These are phyloP conservation scores for Cybosia mesomella DNA, from an alignment of 2,888 invertebrate species.

Conservation along the genomic window DNA sequence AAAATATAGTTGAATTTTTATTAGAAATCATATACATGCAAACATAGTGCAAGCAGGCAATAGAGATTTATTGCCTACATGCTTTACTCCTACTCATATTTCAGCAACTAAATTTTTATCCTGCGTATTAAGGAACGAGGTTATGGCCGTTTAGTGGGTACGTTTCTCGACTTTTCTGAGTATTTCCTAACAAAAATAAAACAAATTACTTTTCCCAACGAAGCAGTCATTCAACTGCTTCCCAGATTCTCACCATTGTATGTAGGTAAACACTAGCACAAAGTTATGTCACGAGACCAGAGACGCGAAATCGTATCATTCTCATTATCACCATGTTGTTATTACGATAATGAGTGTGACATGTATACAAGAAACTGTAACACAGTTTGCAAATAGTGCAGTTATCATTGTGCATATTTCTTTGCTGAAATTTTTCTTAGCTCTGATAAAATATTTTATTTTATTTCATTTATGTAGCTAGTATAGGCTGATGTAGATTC, in stretches of 20 bases:
- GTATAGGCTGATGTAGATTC: too few relatives aligned
- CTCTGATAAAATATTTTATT: background rate
- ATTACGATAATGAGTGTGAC: background rate
- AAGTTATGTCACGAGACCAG: background rate
- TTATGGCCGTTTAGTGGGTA: too few relatives aligned
- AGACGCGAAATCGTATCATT: background rate
- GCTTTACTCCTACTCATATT: background rate
- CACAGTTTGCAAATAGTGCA: constrained; percentile 1
- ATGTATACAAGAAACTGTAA: background rate
- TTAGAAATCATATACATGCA: background rate
- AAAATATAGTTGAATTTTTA: background rate
- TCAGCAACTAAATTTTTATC: background rate
- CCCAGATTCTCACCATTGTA: background rate
- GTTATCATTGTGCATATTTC: background rate
- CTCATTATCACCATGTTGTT: background rate
- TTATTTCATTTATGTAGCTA: too few relatives aligned
- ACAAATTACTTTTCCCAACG: background rate
- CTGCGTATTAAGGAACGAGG: too few relatives aligned
- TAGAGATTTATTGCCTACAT: background rate
- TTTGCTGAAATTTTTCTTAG: background rate
- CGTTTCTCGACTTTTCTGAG: background rate
- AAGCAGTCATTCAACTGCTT: too few relatives aligned
- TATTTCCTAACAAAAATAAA: background rate
- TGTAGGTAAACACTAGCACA: background rate
- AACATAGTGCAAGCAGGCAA: background rate